Evolutionary conservation across 2,888 invertebrate genomes (phyloP).

Genomic region (Euphydryas editha): DNA sequence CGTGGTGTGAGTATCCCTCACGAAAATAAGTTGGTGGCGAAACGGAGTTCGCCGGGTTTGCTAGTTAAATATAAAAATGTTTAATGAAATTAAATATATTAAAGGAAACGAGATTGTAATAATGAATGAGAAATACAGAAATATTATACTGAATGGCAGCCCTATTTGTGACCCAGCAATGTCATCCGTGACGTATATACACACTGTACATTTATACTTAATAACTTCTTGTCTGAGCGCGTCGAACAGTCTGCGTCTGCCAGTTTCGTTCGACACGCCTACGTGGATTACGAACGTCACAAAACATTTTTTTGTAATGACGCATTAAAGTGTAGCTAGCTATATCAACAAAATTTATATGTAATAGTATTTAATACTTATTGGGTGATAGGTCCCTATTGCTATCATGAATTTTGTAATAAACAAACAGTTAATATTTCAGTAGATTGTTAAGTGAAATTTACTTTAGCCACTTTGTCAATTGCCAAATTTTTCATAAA

Average conservation of each 20-base stretch:
- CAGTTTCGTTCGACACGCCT: conserved; percentile 41
- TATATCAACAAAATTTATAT: too few relatives aligned
- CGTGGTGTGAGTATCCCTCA: too few relatives aligned
- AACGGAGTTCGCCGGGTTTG: too few relatives aligned
- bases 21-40: too few relatives aligned
- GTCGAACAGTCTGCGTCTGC: conserved; percentile 75
- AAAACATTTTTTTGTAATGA: conserved; percentile 28
- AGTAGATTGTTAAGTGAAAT: not conserved
- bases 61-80: too few relatives aligned
- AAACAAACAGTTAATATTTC: not conserved
- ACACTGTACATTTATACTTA: conserved; percentile 54
- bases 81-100: too few relatives aligned
- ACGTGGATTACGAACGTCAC: conserved; percentile 32
- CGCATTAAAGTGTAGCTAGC: conserved; percentile 11
- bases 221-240: conserved; percentile 56
- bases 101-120: not conserved
- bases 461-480: not conserved
- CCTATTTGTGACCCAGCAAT: conserved; percentile 50
- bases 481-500: too few relatives aligned
- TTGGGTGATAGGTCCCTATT: not conserved
- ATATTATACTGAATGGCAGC: conserved; percentile 22
- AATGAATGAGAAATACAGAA: not conserved
- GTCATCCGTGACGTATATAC: conserved; percentile 63
- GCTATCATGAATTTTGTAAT: not conserved
- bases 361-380: not conserved